Evolutionary conservation across 30 jellyfish, hydroid and myxozoan species (phyloP).

Genomic region (Pseudorhiza aurosa): DNA sequence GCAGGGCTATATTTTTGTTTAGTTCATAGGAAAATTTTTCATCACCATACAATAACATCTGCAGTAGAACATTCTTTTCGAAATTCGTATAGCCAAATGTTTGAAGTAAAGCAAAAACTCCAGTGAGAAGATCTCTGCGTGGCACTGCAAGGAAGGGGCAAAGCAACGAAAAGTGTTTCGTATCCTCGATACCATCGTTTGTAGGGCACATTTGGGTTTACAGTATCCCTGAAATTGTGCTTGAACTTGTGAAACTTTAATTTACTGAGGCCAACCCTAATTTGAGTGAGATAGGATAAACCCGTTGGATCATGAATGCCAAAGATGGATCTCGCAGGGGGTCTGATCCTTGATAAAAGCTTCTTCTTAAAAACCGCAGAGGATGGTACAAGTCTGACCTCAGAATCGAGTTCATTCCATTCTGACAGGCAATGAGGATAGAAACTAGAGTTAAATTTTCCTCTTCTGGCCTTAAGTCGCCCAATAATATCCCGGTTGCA

Average conservation of each 20-base stretch:
- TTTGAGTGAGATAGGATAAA: slow-evolving; percentile 20
- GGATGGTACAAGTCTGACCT: slow-evolving; percentile 67
- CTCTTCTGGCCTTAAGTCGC: slow-evolving; percentile 62
- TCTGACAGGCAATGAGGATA: slow-evolving; percentile 59
- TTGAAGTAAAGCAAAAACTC: slow-evolving; percentile 9
- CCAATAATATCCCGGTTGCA: slow-evolving; percentile 59
- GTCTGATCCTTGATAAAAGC: slow-evolving; percentile 27
- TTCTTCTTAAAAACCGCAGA: slow-evolving; percentile 49
- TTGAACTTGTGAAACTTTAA: slow-evolving; percentile 12
- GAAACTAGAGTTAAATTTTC: slow-evolving; percentile 59
- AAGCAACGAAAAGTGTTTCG: slow-evolving; percentile 47
- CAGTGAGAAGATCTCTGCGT: slow-evolving; percentile 15
- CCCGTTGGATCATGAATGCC: slow-evolving; percentile 35
- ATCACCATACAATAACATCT: no score
- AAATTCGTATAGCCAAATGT: no score
- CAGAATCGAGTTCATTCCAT: slow-evolving; percentile 56
- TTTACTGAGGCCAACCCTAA: slow-evolving; percentile 36
- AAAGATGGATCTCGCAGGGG: slow-evolving; percentile 31
- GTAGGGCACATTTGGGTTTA: slow-evolving; percentile 44
- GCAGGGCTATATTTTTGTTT: no score
- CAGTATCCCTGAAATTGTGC: slow-evolving; percentile 35
- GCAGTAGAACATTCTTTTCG: no score
- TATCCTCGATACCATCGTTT: slow-evolving; percentile 36
- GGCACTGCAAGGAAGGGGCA: slow-evolving; percentile 31
- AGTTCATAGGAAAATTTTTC: no score